Percentiles rank a stretch among this genome's conserved stretches.
These are phyloP conservation scores for Dorcus parallelipipedus DNA, from an alignment of 2,888 invertebrate species.

Conservation along the genomic window DNA sequence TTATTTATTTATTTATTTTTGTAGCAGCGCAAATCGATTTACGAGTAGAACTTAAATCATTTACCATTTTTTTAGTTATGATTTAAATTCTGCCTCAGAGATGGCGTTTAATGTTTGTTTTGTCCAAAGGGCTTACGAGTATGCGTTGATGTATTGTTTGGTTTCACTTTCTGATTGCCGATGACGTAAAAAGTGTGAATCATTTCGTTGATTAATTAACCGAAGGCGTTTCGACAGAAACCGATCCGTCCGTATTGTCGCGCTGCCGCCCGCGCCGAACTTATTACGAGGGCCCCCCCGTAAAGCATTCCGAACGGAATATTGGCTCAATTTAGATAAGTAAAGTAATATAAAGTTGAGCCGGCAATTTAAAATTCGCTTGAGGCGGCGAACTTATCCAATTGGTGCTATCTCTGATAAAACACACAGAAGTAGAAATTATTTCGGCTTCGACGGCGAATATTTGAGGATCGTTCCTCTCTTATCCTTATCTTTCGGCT, in stretches of 20 bases:
- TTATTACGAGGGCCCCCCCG: slow-evolving; percentile 1
- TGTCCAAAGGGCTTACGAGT: no score
- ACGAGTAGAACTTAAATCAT: no score
- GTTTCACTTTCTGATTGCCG: no score
- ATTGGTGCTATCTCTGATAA: slow-evolving; percentile 47
- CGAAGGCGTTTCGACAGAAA: no score
- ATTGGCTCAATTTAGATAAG: slow-evolving; percentile 50
- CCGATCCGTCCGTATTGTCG: neutral
- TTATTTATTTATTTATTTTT: no score
- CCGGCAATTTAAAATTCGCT: slow-evolving; percentile 50
- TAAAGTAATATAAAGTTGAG: slow-evolving; percentile 49
- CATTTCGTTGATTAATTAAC: no score
- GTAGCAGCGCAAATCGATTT: no score
- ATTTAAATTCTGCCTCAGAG: no score
- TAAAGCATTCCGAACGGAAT: slow-evolving; percentile 27
- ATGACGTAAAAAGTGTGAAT: no score
- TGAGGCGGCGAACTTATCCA: slow-evolving; percentile 48
- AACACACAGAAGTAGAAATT: slow-evolving; percentile 46
- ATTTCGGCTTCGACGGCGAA: slow-evolving; percentile 29
- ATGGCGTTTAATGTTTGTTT: no score
- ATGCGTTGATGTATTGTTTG: no score
- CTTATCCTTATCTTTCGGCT: neutral
- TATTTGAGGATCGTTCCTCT: neutral
- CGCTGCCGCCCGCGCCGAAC: neutral
- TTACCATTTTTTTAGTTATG: no score